A percentile compares a stretch with the other conserved stretches of the same genome.
phyloP scores from a whole-genome alignment of 2,113 vertebrate species.

The Cyprinodon variegatus region DNA sequence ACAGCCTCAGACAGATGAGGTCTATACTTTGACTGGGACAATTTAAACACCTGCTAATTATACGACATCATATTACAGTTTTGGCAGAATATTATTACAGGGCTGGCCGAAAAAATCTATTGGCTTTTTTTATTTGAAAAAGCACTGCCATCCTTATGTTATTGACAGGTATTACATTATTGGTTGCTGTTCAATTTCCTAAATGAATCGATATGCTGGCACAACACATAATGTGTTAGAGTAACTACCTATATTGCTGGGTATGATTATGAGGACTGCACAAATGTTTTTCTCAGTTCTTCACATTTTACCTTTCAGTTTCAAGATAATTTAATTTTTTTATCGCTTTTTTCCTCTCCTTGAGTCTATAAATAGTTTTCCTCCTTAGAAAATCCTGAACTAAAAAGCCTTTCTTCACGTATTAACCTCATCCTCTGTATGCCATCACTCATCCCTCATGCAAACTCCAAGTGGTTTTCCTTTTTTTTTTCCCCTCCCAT shows the following conservation, averaged over 20 bases:
- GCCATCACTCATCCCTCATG: slow-evolving; percentile 26
- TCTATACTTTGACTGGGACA: too few species aligned
- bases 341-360: background rate
- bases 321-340: background rate
- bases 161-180: too few species aligned
- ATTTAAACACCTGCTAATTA: too few species aligned
- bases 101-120: too few species aligned
- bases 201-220: too few species aligned
- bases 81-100: too few species aligned
- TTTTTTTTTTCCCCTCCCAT: background rate
- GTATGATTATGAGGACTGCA: background rate
- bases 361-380: slow-evolving; percentile 16
- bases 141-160: too few species aligned
- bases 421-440: slow-evolving; percentile 27
- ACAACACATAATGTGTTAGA: background rate
- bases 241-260: background rate
- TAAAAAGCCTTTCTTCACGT: background rate
- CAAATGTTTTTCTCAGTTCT: too few species aligned
- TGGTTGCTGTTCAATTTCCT: too few species aligned
- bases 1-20: too few species aligned
- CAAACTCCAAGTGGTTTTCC: slow-evolving; percentile 32
- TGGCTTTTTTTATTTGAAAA: too few species aligned
- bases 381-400: slow-evolving; percentile 5
- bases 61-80: too few species aligned
- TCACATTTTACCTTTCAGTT: background rate